Evolutionary conservation across 2,797 vertebrate species (phyloP).

Genomic region (Simalia tracyae): DNA sequence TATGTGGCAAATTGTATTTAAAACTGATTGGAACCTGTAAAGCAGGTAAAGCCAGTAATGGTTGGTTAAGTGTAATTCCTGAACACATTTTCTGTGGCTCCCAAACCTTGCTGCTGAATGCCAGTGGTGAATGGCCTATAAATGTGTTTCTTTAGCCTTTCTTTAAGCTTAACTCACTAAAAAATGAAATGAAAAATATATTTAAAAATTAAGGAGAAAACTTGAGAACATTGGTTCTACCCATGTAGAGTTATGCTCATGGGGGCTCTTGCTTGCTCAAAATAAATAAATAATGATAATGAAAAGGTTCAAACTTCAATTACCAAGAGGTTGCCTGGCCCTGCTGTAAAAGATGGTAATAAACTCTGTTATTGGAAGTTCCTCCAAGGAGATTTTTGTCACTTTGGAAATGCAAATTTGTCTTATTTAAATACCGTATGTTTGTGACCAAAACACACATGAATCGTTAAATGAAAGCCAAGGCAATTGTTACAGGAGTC

Average conservation of each 20-base stretch:
- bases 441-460: not conserved
- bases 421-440: not conserved
- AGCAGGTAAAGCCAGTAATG: not conserved
- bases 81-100: not conserved
- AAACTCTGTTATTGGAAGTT: not conserved
- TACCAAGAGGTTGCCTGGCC: not conserved
- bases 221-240: not conserved
- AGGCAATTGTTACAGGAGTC: not conserved
- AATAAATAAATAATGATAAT: not conserved
- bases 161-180: not conserved
- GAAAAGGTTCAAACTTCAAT: not conserved
- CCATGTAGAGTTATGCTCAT: not conserved
- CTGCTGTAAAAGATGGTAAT: not conserved
- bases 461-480: not conserved
- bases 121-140: not conserved
- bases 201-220: not conserved
- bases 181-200: not conserved
- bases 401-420: not conserved
- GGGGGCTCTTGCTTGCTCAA: not conserved
- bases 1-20: not conserved
- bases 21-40: not conserved
- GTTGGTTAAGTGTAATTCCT: not conserved
- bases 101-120: not conserved
- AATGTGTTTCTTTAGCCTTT: not conserved
- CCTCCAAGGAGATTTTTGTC: slow-evolving; percentile 2